These are phyloP conservation scores for Drosophila jambulina DNA, from an alignment of 1,140 invertebrate species.

Conservation along the genomic window DNA sequence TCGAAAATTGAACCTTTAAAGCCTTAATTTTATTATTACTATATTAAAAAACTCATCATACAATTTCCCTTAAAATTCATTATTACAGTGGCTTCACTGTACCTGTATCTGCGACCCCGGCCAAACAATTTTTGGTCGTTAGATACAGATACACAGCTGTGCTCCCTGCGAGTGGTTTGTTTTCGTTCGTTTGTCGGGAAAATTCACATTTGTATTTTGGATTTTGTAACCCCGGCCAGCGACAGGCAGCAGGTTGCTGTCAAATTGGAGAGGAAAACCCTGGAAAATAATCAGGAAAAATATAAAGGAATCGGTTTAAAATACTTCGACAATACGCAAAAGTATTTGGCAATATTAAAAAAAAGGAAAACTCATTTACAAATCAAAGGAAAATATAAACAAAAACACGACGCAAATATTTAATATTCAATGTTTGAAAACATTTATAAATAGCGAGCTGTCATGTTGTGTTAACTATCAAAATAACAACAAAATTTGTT, in stretches of 20 bases:
- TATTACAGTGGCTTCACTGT: neutral
- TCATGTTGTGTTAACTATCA: neutral
- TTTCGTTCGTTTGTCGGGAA: conserved; percentile 30
- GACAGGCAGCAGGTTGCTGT: conserved; percentile 66
- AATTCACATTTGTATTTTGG: conserved; percentile 46
- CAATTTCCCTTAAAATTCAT: neutral
- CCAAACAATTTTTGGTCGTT: conserved; percentile 72
- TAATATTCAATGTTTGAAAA: neutral
- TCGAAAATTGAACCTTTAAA: no score
- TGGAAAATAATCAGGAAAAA: conserved; percentile 7
- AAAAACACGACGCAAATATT: neutral
- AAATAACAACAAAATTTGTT: neutral
- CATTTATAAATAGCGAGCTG: neutral
- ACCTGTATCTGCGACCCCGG: conserved; percentile 27
- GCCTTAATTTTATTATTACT: neutral
- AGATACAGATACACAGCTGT: conserved; percentile 81
- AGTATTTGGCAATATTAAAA: neutral
- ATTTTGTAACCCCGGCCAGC: conserved; percentile 39
- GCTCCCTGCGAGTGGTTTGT: conserved; percentile 51
- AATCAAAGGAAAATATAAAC: conserved; percentile 1
- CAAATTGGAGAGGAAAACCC: conserved; percentile 51
- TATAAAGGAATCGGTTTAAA: neutral
- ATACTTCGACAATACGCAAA: conserved; percentile 1
- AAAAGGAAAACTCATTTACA: neutral
- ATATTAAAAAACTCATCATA: no score